Percentiles rank a stretch among this genome's conserved stretches.
These are phyloP conservation scores for Enteromius radiatus DNA, from an alignment of 2,797 vertebrate genomes.

Conservation along the genomic window DNA sequence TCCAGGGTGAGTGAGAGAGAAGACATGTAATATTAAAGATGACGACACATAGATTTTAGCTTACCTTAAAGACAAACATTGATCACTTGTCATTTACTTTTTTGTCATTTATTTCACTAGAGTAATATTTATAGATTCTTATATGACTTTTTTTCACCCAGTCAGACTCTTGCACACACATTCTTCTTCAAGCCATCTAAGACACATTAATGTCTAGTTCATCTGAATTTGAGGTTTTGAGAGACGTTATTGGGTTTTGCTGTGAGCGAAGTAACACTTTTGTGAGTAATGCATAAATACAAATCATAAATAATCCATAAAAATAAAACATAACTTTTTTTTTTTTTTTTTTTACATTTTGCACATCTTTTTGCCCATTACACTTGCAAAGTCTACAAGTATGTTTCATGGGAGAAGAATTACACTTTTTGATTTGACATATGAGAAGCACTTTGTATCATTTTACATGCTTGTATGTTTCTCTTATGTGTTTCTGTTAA, in stretches of 20 bases:
- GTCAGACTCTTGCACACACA: background rate
- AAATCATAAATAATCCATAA: conserved; percentile 9
- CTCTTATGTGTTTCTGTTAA: background rate
- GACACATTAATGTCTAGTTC: background rate
- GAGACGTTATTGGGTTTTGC: background rate
- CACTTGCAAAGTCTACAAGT: background rate
- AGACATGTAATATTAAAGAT: conserved; percentile 9
- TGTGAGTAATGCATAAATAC: background rate
- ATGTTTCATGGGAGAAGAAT: background rate
- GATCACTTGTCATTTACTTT: background rate
- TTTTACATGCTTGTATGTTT: conserved; percentile 13
- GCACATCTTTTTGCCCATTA: background rate
- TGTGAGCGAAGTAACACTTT: background rate
- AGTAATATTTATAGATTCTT: conserved; percentile 1
- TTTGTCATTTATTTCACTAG: conserved; percentile 5
- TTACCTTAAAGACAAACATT: background rate
- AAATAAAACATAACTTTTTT: background rate
- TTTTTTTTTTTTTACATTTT: background rate
- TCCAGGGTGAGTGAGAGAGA: background rate
- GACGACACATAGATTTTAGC: background rate
- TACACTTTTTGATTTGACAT: background rate
- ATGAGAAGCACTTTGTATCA: background rate
- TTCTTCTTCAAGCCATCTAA: conserved; percentile 3
- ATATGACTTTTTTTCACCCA: background rate
- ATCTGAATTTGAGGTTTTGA: background rate